Base-by-base conservation (phyloP, 2,113 vertebrate species). In the Megaleporinus macrocephalus region DNA sequence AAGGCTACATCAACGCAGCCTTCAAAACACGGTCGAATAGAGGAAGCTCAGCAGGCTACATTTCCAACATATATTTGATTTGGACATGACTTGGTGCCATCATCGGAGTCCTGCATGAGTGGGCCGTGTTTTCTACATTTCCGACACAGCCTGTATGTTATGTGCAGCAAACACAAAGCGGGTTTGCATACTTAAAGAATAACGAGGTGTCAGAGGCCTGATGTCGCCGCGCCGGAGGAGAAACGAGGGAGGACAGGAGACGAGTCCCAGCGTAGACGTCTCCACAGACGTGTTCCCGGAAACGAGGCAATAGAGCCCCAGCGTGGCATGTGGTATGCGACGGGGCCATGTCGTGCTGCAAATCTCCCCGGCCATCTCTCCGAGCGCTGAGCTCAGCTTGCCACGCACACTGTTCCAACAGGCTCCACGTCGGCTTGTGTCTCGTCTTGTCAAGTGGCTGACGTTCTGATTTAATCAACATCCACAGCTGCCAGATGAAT, bases 381-480 rank as follows among this genome's bases (percentile, higher is more conserved):
- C 26, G 57, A 61, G 57, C n/a, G 57, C 82, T 85, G 73, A 49
- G 20, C 62, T 51, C 61, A 26, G 44, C 33, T 79, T 41, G 22
- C 66, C 53, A 73, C 87, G 88, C 87, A 66, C 62, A 76, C 85
- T 92, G 92, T 92, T 93, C 90, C 91, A 91, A 94, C 92, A 93
- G 89, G 90, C 92, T 90, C 90, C 66, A 85, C 84, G 88, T 89
- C 87, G 81, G 88, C 87, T 89, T 90, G 86, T 85, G 92, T 91
- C 93, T 91, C 84, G 90, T 94, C 93, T 93, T 91, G 93, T 95
- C 93, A 94, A 93, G 92, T 91, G 91, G 89, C 92, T 92, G 93
- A 93, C 92, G 89, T 92, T 93, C 92, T 91, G 93, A 95, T 94
- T 93, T 93, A 93, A 94, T 95, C 94, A 94, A 93, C 92, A 93